Conservation (phyloP, 1,140 invertebrate genomes). For the Drosophila bifasciata region DNA sequence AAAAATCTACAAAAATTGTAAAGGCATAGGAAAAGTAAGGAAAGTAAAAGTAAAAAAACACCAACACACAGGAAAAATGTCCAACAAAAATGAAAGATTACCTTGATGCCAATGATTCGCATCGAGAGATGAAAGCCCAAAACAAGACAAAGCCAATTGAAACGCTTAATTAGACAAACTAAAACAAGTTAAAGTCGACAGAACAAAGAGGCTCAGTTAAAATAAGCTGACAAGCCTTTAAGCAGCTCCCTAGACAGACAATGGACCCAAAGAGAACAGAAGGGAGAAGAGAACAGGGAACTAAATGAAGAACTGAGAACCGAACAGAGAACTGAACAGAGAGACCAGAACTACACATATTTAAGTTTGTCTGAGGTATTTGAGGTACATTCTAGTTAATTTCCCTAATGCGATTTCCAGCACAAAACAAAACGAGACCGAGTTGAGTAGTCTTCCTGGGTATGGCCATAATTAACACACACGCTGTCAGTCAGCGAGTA, state of each 20-base stretch:
- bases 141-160: conserved; percentile 27
- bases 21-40: too few relatives aligned
- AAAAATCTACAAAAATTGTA: too few relatives aligned
- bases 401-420: conserved; percentile 76
- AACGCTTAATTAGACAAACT: conserved; percentile 39
- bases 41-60: too few relatives aligned
- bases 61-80: too few relatives aligned
- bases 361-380: conserved; percentile 65
- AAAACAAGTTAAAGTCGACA: conserved; percentile 9
- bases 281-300: too few relatives aligned
- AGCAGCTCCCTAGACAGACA: conserved; percentile 56
- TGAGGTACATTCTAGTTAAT: conserved; percentile 70
- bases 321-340: too few relatives aligned
- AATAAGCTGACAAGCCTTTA: conserved; percentile 72
- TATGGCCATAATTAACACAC: conserved; percentile 81
- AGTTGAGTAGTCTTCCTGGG: conserved; percentile 42
- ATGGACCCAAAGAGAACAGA: conserved; percentile 38
- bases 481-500: conserved; percentile 58
- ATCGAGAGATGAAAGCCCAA: neutral
- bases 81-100: too few relatives aligned
- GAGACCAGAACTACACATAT: conserved; percentile 53
- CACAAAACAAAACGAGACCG: conserved; percentile 24
- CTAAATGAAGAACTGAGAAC: conserved; percentile 17
- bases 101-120: conserved; percentile 1
- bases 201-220: conserved; percentile 43